phyloP scores from a whole-genome alignment of 2,113 vertebrate genomes.

The Junco hyemalis region DNA sequence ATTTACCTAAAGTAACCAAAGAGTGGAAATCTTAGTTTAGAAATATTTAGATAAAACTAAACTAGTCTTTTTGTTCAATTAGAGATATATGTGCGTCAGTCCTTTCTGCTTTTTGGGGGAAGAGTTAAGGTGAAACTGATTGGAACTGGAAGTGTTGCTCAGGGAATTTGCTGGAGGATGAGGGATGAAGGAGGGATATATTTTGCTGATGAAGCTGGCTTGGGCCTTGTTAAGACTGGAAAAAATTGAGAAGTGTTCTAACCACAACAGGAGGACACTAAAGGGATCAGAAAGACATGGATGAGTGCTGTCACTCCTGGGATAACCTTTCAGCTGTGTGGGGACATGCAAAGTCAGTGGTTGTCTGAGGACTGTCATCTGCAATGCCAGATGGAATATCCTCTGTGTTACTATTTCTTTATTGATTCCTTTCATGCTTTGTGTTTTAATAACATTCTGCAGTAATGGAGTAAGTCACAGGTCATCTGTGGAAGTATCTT shows the following conservation, averaged over 20 bases:
- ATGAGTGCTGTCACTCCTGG: not conserved
- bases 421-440: not conserved
- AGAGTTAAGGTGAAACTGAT: not conserved
- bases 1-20: not conserved
- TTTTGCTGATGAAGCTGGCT: not conserved
- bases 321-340: not conserved
- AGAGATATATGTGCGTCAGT: not conserved
- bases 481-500: not conserved
- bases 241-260: not conserved
- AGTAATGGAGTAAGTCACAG: not conserved
- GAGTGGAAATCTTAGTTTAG: accelerated
- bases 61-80: not conserved
- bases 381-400: not conserved
- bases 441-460: not conserved
- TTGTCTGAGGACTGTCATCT: not conserved
- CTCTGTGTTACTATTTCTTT: not conserved
- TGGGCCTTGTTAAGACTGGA: not conserved
- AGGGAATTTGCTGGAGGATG: not conserved
- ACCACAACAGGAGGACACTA: not conserved
- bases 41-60: not conserved
- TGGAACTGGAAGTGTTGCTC: not conserved
- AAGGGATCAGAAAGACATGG: not conserved
- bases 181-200: not conserved
- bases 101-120: not conserved
- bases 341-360: not conserved